phyloP scores from a whole-genome alignment of 2,888 invertebrate species.

The Maniola hyperantus region DNA sequence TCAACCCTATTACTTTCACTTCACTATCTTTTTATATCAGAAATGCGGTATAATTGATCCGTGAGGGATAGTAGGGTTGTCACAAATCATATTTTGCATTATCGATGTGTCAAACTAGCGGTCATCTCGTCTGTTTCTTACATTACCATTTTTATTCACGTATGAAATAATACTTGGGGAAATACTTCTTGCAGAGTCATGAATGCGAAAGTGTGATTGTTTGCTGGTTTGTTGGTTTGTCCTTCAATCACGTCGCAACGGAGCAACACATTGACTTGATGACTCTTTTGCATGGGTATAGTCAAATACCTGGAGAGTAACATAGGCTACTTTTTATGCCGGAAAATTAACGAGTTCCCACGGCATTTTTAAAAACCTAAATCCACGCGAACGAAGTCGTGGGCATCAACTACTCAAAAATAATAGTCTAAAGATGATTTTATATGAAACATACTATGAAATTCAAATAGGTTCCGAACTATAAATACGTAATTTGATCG shows the following conservation, averaged over 20 bases:
- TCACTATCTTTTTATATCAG: slow-evolving; percentile 31
- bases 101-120: background rate
- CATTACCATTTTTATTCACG: background rate
- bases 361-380: no score
- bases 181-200: background rate
- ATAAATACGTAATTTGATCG: slow-evolving; percentile 33
- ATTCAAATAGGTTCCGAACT: slow-evolving; percentile 14
- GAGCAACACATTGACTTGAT: no score
- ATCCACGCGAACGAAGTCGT: no score
- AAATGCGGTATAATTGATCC: slow-evolving; percentile 26
- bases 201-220: no score
- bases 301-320: no score
- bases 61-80: slow-evolving; percentile 17
- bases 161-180: background rate
- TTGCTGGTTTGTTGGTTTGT: no score
- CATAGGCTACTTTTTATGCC: no score
- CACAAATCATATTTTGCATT: slow-evolving; percentile 8
- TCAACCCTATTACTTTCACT: slow-evolving; percentile 38
- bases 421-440: background rate
- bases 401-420: background rate
- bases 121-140: background rate
- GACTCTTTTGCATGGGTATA: no score
- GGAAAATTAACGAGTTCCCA: no score
- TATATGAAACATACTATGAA: slow-evolving; percentile 11
- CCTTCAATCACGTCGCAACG: no score